These are phyloP conservation scores for Zenarchopterus dispar DNA, from an alignment of 2,797 vertebrate species.

Conservation along the genomic window DNA sequence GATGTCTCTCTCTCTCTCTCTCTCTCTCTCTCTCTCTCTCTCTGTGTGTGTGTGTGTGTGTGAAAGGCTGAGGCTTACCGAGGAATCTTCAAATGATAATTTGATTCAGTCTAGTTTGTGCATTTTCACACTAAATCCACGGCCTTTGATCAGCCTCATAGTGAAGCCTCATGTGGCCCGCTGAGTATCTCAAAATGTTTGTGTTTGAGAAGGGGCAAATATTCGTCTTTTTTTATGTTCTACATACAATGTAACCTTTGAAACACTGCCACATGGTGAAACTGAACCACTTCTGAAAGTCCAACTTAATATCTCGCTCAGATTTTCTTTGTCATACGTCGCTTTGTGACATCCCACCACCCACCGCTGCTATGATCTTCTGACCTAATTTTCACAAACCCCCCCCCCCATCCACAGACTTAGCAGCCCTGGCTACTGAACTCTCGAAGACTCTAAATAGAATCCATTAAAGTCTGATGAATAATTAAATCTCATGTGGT, in stretches of 20 bases:
- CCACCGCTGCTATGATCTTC: slow-evolving; percentile 8
- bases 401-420: slow-evolving; percentile 26
- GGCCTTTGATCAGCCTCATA: slow-evolving; percentile 50
- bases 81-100: slow-evolving; percentile 65
- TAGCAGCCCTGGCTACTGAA: slow-evolving; percentile 59
- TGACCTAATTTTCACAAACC: slow-evolving; percentile 44
- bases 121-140: slow-evolving; percentile 58
- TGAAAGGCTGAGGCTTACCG: slow-evolving; percentile 37
- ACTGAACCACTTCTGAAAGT: neutral
- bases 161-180: slow-evolving; percentile 22
- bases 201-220: neutral
- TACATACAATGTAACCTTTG: slow-evolving; percentile 2
- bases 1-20: slow-evolving; percentile 29
- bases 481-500: slow-evolving; percentile 68
- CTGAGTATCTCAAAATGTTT: no score
- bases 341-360: slow-evolving; percentile 4
- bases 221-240: neutral
- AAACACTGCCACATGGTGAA: neutral
- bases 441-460: slow-evolving; percentile 69
- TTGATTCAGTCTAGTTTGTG: slow-evolving; percentile 62
- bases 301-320: neutral
- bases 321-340: neutral
- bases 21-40: neutral
- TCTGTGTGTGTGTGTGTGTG: slow-evolving; percentile 32
- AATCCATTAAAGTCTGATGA: slow-evolving; percentile 69